Base-by-base conservation (phyloP, 2,888 invertebrate genomes). In the Lycophotia porphyrea region DNA sequence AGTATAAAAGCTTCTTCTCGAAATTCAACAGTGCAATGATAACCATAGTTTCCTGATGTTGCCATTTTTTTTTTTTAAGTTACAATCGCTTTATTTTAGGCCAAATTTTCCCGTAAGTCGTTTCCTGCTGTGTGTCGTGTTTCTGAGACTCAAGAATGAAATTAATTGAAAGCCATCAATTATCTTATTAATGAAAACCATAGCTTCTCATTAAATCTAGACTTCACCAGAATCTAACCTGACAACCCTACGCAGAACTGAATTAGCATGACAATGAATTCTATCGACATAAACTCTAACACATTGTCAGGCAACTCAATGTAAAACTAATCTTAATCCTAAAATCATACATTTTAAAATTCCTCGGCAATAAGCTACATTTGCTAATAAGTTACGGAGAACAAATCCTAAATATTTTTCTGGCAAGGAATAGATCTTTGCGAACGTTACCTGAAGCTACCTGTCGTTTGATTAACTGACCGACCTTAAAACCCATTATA, bases 201-300 rank as follows among this genome's bases (percentile, higher is more conserved):
- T 27, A 27, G 34, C 0, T 66, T 67, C 11, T 8, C 27, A 76
- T 27, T 67, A 49, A 68, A 9, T 44, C 34, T 34, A 63, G 42
- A 55, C 21, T 71, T 70, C 55, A 15, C 8, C 9, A 61, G 70
- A 36, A 71, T 42, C 8, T 15, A 52, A 58, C 24, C 34, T n/a
- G 52, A 2, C 70, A 73, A 34, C 47, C 71, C 72, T 81, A 71
- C 69, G n/a, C 44, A 47, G 61, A 81, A 81, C 34, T 55, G 2
- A 80, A 80, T 82, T 82, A 65, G 27, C 71, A 82, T 82, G 27
- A 76, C 80, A 82, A 76, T 68, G 31, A 52, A 74, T 83, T 65
- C 80, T n/a, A 76, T 73, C 42, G 64, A 68, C 64, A 52, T 47
- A 31, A 34, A 60, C 9, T 60, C 42, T 21, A 18, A 18, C 44